Evolutionary conservation across 1,140 invertebrate species (phyloP), one percentile per base, ranked within the genome.

Genomic region (Bombus vancouverensis): DNA sequence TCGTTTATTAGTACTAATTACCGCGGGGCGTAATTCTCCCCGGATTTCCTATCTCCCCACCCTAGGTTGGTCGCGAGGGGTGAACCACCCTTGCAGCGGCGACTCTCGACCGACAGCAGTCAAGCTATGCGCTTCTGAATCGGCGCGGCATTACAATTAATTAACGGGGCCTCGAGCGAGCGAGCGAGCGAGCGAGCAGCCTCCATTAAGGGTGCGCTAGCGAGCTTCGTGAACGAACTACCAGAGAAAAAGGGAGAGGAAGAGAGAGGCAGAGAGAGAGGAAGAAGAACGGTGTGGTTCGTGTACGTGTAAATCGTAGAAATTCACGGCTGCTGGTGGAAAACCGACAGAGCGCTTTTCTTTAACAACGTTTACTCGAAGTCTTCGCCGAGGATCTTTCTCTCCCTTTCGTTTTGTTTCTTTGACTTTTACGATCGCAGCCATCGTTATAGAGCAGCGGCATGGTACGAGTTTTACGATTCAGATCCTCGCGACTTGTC

Each of bases 1-100:
- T 90, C 87, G 88, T 92, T 92, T 92, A 92, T 90, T 88, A 92
- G 87, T 87, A 87, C 90, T 91, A 91, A 92, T 92, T 92, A 92
- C 87, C 81, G 78, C 70, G 88, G 77, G 77, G 70, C 75, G 81
- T 79, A 87, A 87, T 84, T 83, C 87, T 84, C 88, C 75, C 32
- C 73, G 65, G 78, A 70, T 76, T n/a, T 65, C 70, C 87, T 74
- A 47, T 79, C 71, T 73, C 62, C 53, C 75, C 42, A 25, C 37
- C 53, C 18, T n/a, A 39, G 37, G 32, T 47, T 18, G 59, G 28
- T n/a, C 70, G 71, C 62, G 53, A 75, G 79, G 77, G 80, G 85
- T 76, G 80, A 86, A 85, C 83, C 83, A 80, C 83, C 85, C 75
- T 53, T 84, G 75, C 73, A 83, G 73, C 72, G 72, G 77, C 87